Base-by-base conservation (phyloP, 2,797 vertebrate genomes). In the Merluccius polli region DNA sequence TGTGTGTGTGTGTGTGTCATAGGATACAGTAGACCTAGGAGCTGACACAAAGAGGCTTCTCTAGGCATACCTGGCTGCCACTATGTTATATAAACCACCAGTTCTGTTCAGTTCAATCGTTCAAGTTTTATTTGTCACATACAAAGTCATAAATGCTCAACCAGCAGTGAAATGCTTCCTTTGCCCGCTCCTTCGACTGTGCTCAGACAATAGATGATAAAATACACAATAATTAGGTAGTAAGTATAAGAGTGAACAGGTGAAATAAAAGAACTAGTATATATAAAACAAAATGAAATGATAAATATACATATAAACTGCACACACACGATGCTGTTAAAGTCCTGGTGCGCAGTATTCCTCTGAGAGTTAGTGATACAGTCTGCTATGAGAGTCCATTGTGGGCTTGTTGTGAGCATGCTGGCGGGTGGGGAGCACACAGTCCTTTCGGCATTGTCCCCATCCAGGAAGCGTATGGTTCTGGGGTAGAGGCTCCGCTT, bases 1-100 rank as follows among this genome's bases (percentile, higher is more conserved):
- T 71, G 31, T 71, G 70, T 71, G 70, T 71, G 71, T 48, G 35
- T 30, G 71, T 72, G 35, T 72, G 24, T 72, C 48, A 21, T 52
- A 52, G 6, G 78, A 75, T 73, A 86, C 73, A 79, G 77, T 74
- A n/a, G 81, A 82, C 79, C 81, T 79, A n/a, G 80, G 84, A 86
- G 78, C 78, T 63, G 27, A 41, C n/a, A 72, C 36, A 72, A 38
- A 30, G 24, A 38, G 71, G 74, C 35, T 36, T 24, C 68, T 24
- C 76, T 27, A 16, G 65, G 16, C 18, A 18, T 52, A 52, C 44
- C 44, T 52, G n/a, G n/a, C n/a, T n/a, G 44, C 44, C 44, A 21
- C 44, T 11, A 38, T 38, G n/a, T n/a, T n/a, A n/a, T n/a, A n/a
- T n/a, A n/a, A n/a, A n/a, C n/a, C n/a, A n/a, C n/a, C n/a, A n/a